Conservation (phyloP, 2,797 vertebrate species). For the Tachyglossus aculeatus region DNA sequence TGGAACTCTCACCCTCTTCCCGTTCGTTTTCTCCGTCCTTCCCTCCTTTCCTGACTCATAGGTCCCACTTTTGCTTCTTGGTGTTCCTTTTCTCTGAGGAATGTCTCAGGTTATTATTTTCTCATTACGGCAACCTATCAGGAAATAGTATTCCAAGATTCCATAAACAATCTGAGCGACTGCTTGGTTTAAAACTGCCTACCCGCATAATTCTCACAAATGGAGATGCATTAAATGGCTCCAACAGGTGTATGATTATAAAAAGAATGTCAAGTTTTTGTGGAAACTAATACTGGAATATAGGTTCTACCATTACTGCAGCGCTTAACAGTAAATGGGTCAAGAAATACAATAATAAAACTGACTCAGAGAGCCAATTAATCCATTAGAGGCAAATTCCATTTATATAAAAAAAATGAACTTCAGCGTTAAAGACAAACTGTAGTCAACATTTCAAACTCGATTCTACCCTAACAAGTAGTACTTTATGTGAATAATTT, state of each 20-base stretch:
- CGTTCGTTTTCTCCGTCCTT: background rate
- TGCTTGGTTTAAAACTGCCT: conserved; percentile 26
- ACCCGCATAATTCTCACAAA: conserved; percentile 53
- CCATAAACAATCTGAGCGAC: conserved; percentile 42
- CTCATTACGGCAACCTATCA: conserved; percentile 34
- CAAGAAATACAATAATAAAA: conserved; percentile 57
- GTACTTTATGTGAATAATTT: conserved; percentile 64
- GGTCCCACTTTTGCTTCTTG: background rate
- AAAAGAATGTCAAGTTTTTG: conserved; percentile 62
- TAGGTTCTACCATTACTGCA: conserved; percentile 45
- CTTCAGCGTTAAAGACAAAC: conserved; percentile 64
- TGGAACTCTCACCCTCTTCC: background rate
- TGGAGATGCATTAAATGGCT: conserved; percentile 44
- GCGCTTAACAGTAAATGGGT: conserved; percentile 58
- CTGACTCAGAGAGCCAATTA: conserved; percentile 70
- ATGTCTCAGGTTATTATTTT: conserved; percentile 32
- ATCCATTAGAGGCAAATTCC: conserved; percentile 70
- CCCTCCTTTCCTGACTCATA: background rate
- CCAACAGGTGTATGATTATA: conserved; percentile 63
- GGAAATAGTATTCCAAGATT: conserved; percentile 43
- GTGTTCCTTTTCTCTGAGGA: conserved; percentile 34
- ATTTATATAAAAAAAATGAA: conserved; percentile 59
- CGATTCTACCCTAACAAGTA: conserved; percentile 61
- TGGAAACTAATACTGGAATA: conserved; percentile 49
- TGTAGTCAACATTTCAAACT: conserved; percentile 68